Conservation (phyloP, 2,888 invertebrate genomes). For the Cerceris rybyensis region DNA sequence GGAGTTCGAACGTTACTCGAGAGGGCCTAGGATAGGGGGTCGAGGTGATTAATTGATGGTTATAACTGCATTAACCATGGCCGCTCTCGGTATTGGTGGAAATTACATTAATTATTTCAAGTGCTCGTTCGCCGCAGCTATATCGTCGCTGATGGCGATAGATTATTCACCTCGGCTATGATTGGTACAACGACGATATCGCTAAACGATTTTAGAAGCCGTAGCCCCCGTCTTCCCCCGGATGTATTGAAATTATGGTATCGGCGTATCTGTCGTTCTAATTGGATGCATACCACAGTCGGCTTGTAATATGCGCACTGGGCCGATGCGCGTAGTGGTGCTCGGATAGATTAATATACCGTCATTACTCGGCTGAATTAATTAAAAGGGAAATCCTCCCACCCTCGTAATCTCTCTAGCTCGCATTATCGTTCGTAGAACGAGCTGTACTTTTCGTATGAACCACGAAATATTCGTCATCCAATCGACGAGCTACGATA, state of each 20-base stretch:
- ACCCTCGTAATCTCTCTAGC: background rate
- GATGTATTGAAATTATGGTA: slow-evolving; percentile 49
- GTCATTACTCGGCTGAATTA: slow-evolving; percentile 47
- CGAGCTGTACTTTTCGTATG: background rate
- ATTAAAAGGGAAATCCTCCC: slow-evolving; percentile 45
- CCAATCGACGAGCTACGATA: too few species aligned
- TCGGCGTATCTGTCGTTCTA: slow-evolving; percentile 55
- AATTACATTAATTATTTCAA: slow-evolving; percentile 68
- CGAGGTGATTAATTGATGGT: slow-evolving; percentile 64
- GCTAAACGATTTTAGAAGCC: slow-evolving; percentile 56
- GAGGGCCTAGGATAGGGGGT: too few species aligned
- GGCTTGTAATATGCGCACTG: slow-evolving; percentile 35
- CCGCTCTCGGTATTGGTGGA: slow-evolving; percentile 48
- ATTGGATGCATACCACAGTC: slow-evolving; percentile 56
- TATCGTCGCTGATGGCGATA: slow-evolving; percentile 52
- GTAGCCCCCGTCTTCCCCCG: slow-evolving; percentile 43
- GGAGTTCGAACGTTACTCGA: slow-evolving; percentile 54
- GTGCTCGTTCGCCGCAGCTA: slow-evolving; percentile 59
- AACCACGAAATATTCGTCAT: too few species aligned
- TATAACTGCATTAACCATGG: slow-evolving; percentile 63
- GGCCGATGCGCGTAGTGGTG: slow-evolving; percentile 32
- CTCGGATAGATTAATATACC: slow-evolving; percentile 50
- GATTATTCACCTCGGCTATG: slow-evolving; percentile 42
- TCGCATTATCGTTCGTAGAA: background rate
- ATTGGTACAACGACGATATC: slow-evolving; percentile 53